phyloP scores from a whole-genome alignment of 2,888 invertebrate genomes.

The Xanthia icteritia region DNA sequence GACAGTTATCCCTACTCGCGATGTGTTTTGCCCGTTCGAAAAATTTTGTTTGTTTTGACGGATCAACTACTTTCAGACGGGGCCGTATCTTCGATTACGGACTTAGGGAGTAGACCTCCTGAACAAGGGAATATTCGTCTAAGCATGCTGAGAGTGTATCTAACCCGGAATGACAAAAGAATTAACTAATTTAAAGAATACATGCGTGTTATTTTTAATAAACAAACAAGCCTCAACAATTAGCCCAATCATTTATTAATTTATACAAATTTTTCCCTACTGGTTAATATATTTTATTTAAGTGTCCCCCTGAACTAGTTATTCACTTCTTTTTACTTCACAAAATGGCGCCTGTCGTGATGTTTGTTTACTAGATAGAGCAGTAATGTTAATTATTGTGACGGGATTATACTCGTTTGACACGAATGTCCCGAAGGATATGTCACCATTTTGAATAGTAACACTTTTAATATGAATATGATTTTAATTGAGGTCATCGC shows the following conservation, averaged over 20 bases:
- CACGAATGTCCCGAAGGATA: slow-evolving; percentile 54
- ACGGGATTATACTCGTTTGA: slow-evolving; percentile 47
- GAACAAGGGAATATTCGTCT: neutral
- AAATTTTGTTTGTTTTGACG: too few species aligned
- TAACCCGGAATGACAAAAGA: neutral
- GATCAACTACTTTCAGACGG: too few species aligned
- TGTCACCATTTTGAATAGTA: slow-evolving; percentile 38
- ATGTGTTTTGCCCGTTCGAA: too few species aligned
- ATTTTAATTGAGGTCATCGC: slow-evolving; percentile 49
- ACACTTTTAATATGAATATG: slow-evolving; percentile 46
- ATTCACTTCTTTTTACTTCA: slow-evolving; percentile 40
- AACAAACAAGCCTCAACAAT: slow-evolving; percentile 40
- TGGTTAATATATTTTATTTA: slow-evolving; percentile 47
- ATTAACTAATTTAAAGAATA: neutral
- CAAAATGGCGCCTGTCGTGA: slow-evolving; percentile 22
- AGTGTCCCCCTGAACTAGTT: slow-evolving; percentile 44
- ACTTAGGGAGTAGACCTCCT: too few species aligned
- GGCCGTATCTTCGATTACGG: too few species aligned
- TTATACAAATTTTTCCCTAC: slow-evolving; percentile 53
- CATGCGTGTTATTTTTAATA: neutral
- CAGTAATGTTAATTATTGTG: slow-evolving; percentile 45
- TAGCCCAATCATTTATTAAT: slow-evolving; percentile 40
- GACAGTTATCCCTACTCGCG: too few species aligned
- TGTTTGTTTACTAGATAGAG: slow-evolving; percentile 49
- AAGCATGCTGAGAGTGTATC: neutral